Evolutionary conservation across 2,888 invertebrate species (phyloP).

Genomic region (Tetranychus piercei): DNA sequence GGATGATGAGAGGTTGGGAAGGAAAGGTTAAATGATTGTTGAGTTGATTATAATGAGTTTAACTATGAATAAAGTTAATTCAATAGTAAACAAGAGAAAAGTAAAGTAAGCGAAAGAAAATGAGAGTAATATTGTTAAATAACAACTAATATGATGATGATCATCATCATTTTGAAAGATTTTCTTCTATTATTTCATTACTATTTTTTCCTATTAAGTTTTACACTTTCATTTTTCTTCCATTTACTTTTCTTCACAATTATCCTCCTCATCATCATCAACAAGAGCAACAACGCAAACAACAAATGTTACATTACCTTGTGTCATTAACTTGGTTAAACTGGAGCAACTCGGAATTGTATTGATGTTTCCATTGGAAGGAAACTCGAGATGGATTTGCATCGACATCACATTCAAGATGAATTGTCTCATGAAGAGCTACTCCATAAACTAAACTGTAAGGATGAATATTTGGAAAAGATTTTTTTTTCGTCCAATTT

Average conservation of each 20-base stretch:
- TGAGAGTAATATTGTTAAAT: too few relatives aligned
- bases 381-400: constrained; percentile 25
- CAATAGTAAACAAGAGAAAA: not conserved
- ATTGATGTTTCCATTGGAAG: constrained; percentile 25
- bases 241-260: too few relatives aligned
- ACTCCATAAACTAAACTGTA: constrained; percentile 22
- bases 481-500: not conserved
- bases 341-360: constrained; percentile 12
- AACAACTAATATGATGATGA: too few relatives aligned
- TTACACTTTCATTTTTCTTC: too few relatives aligned
- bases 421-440: constrained; percentile 17
- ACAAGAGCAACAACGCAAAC: too few relatives aligned
- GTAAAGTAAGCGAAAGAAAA: too few relatives aligned
- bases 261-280: too few relatives aligned
- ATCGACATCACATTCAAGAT: constrained; percentile 23
- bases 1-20: not conserved
- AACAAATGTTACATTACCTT: constrained; percentile 14
- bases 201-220: too few relatives aligned
- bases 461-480: not conserved
- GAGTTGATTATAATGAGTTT: constrained; percentile 8
- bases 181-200: too few relatives aligned
- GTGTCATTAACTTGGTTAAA: constrained; percentile 21
- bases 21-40: constrained; percentile 7
- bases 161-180: too few relatives aligned
- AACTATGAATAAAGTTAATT: not conserved